Percentiles rank a stretch among this genome's conserved stretches.
Conservation (phyloP, 2,888 invertebrate genomes). For the Marasmarcha lunaedactyla region DNA sequence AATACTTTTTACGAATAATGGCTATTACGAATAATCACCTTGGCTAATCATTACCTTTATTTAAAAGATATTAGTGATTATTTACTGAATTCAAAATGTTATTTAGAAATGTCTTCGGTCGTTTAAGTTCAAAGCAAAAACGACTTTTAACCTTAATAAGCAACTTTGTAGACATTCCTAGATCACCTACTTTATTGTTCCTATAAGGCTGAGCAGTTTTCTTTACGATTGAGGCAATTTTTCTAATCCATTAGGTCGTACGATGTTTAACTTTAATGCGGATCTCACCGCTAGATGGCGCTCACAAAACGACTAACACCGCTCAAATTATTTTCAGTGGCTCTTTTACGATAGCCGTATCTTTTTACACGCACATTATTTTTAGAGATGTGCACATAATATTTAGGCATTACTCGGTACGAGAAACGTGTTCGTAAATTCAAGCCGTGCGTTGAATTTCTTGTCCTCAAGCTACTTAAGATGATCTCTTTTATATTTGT, state of each 20-base stretch:
- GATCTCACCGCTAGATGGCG: conserved; percentile 61
- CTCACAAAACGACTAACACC: conserved; percentile 58
- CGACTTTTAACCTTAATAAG: too few relatives aligned
- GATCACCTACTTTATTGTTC: conserved; percentile 42
- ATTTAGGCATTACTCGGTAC: conserved; percentile 46
- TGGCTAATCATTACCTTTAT: too few relatives aligned
- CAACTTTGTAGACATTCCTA: conserved; percentile 7
- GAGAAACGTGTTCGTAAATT: conserved; percentile 55
- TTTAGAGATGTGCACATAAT: conserved; percentile 60
- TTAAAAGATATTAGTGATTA: too few relatives aligned
- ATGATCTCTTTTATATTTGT: conserved; percentile 3
- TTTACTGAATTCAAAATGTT: too few relatives aligned
- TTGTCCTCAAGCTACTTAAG: conserved; percentile 12
- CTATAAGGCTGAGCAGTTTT: conserved; percentile 29
- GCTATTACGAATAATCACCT: too few relatives aligned
- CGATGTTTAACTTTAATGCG: conserved; percentile 64
- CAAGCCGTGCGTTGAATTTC: conserved; percentile 58
- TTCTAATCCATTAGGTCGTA: conserved; percentile 66
- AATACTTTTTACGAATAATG: too few relatives aligned
- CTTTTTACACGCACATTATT: conserved; percentile 66
- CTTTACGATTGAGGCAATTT: conserved; percentile 61
- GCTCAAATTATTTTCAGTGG: conserved; percentile 67
- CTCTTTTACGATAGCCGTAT: conserved; percentile 65
- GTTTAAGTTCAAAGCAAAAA: too few relatives aligned
- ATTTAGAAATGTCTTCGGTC: too few relatives aligned